phyloP scores from a whole-genome alignment of 2,113 vertebrate genomes.

The Plecturocebus donacophilus region DNA sequence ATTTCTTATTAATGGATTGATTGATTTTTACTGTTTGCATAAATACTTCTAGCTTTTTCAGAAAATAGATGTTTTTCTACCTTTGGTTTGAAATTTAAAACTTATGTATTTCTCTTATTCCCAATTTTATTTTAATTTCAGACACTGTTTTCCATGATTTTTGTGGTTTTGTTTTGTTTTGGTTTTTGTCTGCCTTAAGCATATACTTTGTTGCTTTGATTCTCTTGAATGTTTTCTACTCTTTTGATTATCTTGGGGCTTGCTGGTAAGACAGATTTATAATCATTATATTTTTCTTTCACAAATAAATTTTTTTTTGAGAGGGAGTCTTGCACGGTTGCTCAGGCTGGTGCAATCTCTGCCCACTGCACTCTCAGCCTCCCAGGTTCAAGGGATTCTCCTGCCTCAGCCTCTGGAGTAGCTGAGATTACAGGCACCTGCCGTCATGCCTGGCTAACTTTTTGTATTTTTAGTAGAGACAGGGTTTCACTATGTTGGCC shows the following conservation, averaged over 20 bases:
- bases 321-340: too few species aligned
- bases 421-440: too few species aligned
- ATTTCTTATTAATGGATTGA: too few species aligned
- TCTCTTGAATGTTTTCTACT: background rate
- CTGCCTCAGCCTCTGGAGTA: too few species aligned
- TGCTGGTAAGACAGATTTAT: background rate
- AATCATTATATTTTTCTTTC: background rate
- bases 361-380: too few species aligned
- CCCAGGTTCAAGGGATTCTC: too few species aligned
- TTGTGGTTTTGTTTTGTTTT: background rate
- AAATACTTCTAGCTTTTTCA: background rate
- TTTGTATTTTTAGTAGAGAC: too few species aligned
- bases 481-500: too few species aligned
- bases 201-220: background rate
- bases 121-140: background rate
- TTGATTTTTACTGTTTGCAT: background rate
- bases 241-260: background rate
- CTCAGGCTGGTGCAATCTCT: too few species aligned
- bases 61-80: background rate
- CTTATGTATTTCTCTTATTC: background rate
- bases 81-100: background rate
- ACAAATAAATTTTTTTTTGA: background rate
- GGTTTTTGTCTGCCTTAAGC: background rate
- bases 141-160: background rate
- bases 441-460: too few species aligned